Conservation (phyloP, 1,140 invertebrate species). For the Tachypleus tridentatus region DNA sequence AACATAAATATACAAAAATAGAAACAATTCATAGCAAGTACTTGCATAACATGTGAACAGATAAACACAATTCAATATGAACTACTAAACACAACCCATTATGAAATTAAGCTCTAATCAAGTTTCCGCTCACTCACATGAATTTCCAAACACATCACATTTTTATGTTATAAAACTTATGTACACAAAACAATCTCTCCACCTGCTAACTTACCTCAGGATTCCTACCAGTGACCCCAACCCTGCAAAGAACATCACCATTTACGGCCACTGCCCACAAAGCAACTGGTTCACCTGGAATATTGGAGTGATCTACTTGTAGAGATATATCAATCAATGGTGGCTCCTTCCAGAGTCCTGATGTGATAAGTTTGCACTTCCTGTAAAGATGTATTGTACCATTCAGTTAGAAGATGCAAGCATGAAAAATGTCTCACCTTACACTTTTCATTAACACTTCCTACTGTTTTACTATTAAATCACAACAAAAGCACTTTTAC, state of each 20-base stretch:
- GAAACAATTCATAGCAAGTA: slow-evolving; percentile 5
- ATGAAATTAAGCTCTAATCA: slow-evolving; percentile 26
- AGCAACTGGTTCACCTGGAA: slow-evolving; percentile 32
- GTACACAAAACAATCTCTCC: slow-evolving; percentile 20
- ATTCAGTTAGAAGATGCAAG: background rate
- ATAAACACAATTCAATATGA: slow-evolving; percentile 6
- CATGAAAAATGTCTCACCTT: background rate
- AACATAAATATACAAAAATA: no score
- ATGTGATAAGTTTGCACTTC: slow-evolving; percentile 62
- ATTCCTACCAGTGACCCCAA: slow-evolving; percentile 54
- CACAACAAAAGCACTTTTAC: background rate
- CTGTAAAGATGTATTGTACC: slow-evolving; percentile 32
- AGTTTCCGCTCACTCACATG: slow-evolving; percentile 26
- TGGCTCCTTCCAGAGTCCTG: slow-evolving; percentile 75
- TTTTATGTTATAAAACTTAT: background rate
- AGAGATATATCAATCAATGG: slow-evolving; percentile 67
- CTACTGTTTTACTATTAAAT: background rate
- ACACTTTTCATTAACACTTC: background rate
- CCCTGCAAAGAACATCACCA: slow-evolving; percentile 65
- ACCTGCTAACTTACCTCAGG: slow-evolving; percentile 42
- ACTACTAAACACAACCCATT: slow-evolving; percentile 16
- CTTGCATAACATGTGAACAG: no score
- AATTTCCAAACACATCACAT: slow-evolving; percentile 13
- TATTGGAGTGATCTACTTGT: slow-evolving; percentile 40
- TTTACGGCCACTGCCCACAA: slow-evolving; percentile 70